Percentiles rank a stretch among this genome's conserved stretches.
phyloP scores from a whole-genome alignment of 2,888 invertebrate genomes.

The Dromius quadrimaculatus region DNA sequence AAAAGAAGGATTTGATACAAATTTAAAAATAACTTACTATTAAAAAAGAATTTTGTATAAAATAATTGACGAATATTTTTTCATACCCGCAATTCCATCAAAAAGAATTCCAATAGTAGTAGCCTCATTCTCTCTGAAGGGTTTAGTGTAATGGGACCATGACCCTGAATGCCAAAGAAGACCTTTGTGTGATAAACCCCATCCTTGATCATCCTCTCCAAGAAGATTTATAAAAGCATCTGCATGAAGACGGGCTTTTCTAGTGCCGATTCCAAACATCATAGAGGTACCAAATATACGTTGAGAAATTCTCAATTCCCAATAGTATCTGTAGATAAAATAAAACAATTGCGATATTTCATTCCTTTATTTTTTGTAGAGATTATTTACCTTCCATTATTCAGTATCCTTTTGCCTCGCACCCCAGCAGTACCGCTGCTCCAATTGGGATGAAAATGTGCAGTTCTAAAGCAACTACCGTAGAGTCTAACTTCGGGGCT shows the following conservation, averaged over 20 bases:
- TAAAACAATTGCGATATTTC: constrained; percentile 1
- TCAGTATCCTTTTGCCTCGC: constrained; percentile 75
- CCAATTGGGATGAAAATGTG: constrained; percentile 82
- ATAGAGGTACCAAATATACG: constrained; percentile 80
- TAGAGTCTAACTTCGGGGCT: constrained; percentile 72
- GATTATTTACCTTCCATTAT: constrained; percentile 67
- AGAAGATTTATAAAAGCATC: constrained; percentile 78
- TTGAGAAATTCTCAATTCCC: constrained; percentile 75
- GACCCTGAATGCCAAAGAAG: constrained; percentile 76
- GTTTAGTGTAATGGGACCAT: constrained; percentile 73
- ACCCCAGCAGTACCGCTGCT: constrained; percentile 81
- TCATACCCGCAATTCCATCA: constrained; percentile 77
- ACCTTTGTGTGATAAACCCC: constrained; percentile 82
- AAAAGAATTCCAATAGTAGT: constrained; percentile 77
- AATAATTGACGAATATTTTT: too few relatives aligned
- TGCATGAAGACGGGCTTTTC: constrained; percentile 70
- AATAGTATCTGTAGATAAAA: constrained; percentile 70
- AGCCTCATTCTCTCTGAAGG: constrained; percentile 77
- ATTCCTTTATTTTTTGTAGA: too few relatives aligned
- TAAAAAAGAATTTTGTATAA: too few relatives aligned
- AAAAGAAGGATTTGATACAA: too few relatives aligned
- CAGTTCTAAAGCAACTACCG: constrained; percentile 70
- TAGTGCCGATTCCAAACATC: constrained; percentile 80
- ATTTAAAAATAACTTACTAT: too few relatives aligned
- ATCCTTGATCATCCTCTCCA: constrained; percentile 78